Percentiles rank a stretch among this genome's conserved stretches.
Evolutionary conservation across 1,140 invertebrate species (phyloP).

Genomic region (Drosophila mojavensis): DNA sequence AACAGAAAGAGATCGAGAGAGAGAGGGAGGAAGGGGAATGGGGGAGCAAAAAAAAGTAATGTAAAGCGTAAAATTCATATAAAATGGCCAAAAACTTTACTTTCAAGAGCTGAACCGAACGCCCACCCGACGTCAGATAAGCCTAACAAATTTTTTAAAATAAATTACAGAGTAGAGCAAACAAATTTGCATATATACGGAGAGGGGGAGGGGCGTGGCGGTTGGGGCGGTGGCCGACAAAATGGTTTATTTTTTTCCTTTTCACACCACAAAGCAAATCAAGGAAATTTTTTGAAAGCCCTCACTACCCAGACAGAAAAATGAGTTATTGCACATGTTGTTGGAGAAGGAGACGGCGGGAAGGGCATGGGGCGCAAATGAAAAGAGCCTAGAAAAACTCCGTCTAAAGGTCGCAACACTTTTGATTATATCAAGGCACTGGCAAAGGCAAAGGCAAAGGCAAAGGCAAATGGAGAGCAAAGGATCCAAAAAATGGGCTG

Average conservation of each 20-base stretch:
- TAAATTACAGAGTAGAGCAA: constrained; percentile 81
- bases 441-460: constrained; percentile 40
- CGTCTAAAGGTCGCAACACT: constrained; percentile 63
- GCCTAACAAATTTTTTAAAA: constrained; percentile 82
- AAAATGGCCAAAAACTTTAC: constrained; percentile 54
- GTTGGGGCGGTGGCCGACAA: constrained; percentile 22
- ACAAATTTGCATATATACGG: constrained; percentile 79
- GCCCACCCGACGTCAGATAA: constrained; percentile 62
- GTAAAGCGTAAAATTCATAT: constrained; percentile 17
- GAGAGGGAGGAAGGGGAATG: not conserved
- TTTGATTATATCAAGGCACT: constrained; percentile 75
- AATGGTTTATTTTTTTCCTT: constrained; percentile 38
- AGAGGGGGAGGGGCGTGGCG: constrained; percentile 4
- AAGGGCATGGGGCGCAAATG: constrained; percentile 15
- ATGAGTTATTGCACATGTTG: constrained; percentile 78
- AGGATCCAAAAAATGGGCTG: constrained; percentile 35
- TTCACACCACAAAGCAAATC: constrained; percentile 80
- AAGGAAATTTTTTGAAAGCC: constrained; percentile 72
- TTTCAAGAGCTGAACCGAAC: constrained; percentile 35
- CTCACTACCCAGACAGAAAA: constrained; percentile 48
- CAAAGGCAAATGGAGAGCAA: constrained; percentile 33
- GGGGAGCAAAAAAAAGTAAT: too few species aligned
- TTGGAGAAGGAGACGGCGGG: constrained; percentile 1
- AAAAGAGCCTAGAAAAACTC: constrained; percentile 37
- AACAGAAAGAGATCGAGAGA: constrained; percentile 25